A percentile compares a stretch with the other conserved stretches of the same genome.
phyloP scores from a whole-genome alignment of 1,140 invertebrate genomes.

The Drosophila prosaltans region DNA sequence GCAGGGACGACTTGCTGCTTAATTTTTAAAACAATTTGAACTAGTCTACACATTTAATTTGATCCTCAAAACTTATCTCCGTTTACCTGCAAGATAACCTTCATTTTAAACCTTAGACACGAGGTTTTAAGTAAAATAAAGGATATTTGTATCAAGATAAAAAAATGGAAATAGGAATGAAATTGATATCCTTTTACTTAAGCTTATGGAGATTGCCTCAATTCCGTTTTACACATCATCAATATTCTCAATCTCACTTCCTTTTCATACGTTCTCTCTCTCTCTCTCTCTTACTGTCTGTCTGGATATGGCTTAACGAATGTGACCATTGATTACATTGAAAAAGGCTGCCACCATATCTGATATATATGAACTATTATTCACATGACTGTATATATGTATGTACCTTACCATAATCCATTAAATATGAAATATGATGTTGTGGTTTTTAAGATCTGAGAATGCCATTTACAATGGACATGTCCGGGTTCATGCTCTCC shows the following conservation, averaged over 20 bases:
- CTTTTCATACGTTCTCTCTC: neutral
- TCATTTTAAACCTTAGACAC: no score
- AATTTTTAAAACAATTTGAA: no score
- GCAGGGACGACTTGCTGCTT: no score
- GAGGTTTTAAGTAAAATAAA: no score
- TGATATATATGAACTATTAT: constrained; percentile 52
- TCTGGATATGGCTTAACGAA: constrained; percentile 17
- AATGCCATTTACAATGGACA: constrained; percentile 24
- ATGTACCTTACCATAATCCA: constrained; percentile 58
- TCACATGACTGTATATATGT: constrained; percentile 42
- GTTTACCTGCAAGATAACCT: no score
- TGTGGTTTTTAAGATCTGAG: constrained; percentile 25
- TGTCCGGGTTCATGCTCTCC: constrained; percentile 22
- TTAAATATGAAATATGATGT: constrained; percentile 74
- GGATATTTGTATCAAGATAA: no score
- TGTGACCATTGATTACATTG: constrained; percentile 46
- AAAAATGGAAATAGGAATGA: neutral
- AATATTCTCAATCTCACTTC: neutral
- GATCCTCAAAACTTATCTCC: no score
- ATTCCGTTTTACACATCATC: neutral
- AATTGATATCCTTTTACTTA: neutral
- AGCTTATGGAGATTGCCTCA: neutral
- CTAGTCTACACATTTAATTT: no score
- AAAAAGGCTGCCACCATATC: constrained; percentile 40
- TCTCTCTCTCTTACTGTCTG: neutral